Evolutionary conservation across 2,888 invertebrate species (phyloP).

Genomic region (Diaphora mendica): DNA sequence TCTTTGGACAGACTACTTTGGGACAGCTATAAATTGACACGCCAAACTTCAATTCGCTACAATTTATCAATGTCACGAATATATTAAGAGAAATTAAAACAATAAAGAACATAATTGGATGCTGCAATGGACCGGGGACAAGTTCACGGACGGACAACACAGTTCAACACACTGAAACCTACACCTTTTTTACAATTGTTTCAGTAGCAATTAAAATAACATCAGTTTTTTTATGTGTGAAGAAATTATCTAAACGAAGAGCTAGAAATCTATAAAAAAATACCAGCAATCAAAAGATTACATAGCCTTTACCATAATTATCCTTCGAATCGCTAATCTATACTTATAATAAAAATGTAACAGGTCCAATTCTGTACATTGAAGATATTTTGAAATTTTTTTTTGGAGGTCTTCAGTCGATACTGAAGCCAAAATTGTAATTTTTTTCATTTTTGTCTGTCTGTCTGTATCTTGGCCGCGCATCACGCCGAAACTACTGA

Average conservation of each 20-base stretch:
- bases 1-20: neutral
- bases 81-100: slow-evolving; percentile 56
- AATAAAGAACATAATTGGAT: slow-evolving; percentile 65
- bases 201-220: slow-evolving; percentile 1
- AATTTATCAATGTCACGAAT: slow-evolving; percentile 39
- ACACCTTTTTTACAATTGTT: slow-evolving; percentile 9
- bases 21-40: neutral
- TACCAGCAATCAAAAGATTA: neutral
- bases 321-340: neutral
- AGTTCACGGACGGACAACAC: slow-evolving; percentile 58
- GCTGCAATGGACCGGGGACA: slow-evolving; percentile 65
- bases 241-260: neutral
- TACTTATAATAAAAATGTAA: too few relatives aligned
- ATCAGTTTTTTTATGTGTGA: neutral
- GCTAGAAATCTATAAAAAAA: neutral
- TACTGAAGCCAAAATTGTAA: too few relatives aligned
- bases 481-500: too few relatives aligned
- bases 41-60: slow-evolving; percentile 21
- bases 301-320: neutral
- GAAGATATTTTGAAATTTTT: too few relatives aligned
- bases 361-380: too few relatives aligned
- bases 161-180: slow-evolving; percentile 14
- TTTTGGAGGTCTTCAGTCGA: too few relatives aligned
- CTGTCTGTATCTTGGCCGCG: too few relatives aligned
- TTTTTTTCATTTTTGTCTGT: too few relatives aligned